These are phyloP conservation scores for Monomorium pharaonis DNA, from an alignment of 1,140 invertebrate genomes.

Conservation along the genomic window DNA sequence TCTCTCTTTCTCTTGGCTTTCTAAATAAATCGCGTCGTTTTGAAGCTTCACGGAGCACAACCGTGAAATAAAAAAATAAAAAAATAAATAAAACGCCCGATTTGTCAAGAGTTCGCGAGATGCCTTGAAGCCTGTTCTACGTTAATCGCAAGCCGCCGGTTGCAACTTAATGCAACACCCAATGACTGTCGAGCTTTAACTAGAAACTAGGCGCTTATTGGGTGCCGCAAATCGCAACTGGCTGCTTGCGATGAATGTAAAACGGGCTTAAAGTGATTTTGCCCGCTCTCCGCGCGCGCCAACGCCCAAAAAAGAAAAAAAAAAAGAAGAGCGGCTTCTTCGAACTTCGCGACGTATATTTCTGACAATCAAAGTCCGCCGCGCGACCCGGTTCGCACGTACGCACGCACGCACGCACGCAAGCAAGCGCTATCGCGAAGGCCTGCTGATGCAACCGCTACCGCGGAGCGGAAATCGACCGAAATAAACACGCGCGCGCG, in stretches of 20 bases:
- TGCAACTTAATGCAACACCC: too few relatives aligned
- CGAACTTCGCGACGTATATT: background rate
- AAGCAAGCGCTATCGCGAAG: constrained; percentile 34
- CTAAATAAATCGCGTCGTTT: constrained; percentile 19
- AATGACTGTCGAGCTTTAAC: too few relatives aligned
- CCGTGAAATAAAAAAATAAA: too few relatives aligned
- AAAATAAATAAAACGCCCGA: too few relatives aligned
- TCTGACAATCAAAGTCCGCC: constrained; percentile 37
- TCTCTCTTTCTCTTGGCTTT: background rate
- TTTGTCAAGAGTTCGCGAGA: background rate
- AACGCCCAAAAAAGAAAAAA: too few relatives aligned
- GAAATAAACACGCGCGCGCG: constrained; percentile 52
- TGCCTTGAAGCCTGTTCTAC: too few relatives aligned
- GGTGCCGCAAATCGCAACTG: too few relatives aligned
- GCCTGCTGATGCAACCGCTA: constrained; percentile 48
- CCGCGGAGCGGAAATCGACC: constrained; percentile 50
- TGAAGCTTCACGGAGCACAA: background rate
- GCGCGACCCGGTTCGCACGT: constrained; percentile 42
- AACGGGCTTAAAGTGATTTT: too few relatives aligned
- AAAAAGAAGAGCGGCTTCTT: background rate
- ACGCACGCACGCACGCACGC: background rate
- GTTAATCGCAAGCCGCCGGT: too few relatives aligned
- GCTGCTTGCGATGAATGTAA: too few relatives aligned
- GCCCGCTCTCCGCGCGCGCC: too few relatives aligned
- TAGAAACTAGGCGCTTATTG: too few relatives aligned